Percentiles rank a stretch among this genome's conserved stretches.
Evolutionary conservation across 2,113 vertebrate species (phyloP).

Genomic region (Hippocampus abdominalis): DNA sequence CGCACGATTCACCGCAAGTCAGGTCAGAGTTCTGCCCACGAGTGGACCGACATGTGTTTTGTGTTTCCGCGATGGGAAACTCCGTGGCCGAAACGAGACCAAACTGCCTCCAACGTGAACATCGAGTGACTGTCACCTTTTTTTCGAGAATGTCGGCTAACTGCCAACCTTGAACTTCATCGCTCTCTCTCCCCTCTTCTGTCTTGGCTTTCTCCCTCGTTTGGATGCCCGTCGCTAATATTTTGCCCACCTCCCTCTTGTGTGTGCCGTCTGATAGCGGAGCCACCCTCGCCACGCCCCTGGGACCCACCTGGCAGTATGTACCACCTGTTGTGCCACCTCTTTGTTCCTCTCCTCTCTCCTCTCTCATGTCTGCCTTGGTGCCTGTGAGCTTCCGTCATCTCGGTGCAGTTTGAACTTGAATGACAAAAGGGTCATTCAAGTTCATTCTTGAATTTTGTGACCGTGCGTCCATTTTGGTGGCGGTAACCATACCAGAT

Average conservation of each 20-base stretch:
- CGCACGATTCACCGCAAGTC: background rate
- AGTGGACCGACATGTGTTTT: background rate
- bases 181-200: conserved; percentile 14
- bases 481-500: conserved; percentile 9
- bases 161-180: background rate
- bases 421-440: conserved; percentile 2
- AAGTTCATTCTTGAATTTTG: background rate
- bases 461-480: background rate
- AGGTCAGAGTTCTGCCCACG: background rate
- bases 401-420: conserved; percentile 21
- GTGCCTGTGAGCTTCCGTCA: conserved; percentile 24
- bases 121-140: conserved; percentile 5
- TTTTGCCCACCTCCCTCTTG: conserved; percentile 80
- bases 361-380: conserved; percentile 13
- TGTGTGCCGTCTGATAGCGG: conserved; percentile 85
- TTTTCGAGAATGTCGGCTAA: conserved; percentile 3
- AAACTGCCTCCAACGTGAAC: background rate
- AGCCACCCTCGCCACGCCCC: conserved; percentile 81
- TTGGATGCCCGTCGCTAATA: conserved; percentile 72
- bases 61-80: background rate
- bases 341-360: conserved; percentile 25
- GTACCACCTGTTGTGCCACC: conserved; percentile 78
- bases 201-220: conserved; percentile 39
- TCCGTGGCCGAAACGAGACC: background rate
- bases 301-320: conserved; percentile 90